Base-by-base conservation (phyloP, 2,113 vertebrate genomes). In the Coregonus clupeaformis region DNA sequence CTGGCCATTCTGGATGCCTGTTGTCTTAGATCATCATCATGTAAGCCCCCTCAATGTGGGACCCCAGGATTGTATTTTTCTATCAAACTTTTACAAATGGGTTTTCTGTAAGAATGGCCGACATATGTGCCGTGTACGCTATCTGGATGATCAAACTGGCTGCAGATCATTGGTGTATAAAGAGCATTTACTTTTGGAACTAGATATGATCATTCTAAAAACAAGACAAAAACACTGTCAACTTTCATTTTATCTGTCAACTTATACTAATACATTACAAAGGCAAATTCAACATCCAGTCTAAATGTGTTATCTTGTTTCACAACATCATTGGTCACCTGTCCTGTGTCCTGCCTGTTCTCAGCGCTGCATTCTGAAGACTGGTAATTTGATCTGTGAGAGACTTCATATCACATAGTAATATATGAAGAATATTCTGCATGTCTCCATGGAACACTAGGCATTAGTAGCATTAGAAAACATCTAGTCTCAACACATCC, bases 301-400 rank as follows among this genome's bases (percentile, higher is more conserved):
- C 36, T 20, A 27, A 65, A 64, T 62, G 25, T 32, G 42, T 71
- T 83, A 63, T 80, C 27, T 9, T 32, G 68, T 87, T 88, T 83
- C 80, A 80, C 59, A 82, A 74, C 70, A 80, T 3, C 59, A 6
- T 68, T 27, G 47, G 75, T 79, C 82, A 77, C 73, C 82, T 64
- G 60, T 69, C 72, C 29, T 72, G n/a, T 67, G 16, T 42, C 36
- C 36, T 42, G 36, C 36, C 45, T 77, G 76, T 62, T 80, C 57
- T 82, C 68, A 49, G 73, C 2, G 60, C 36, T 12, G 16, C 25
- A 29, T 45, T 63, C 29, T 32, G 32, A 32, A 13, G 0, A 6
- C 42, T 32, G 55, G 76, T 78, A 18, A 80, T 75, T 55, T 76
- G 75, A 84, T 82, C 69, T 66, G 72, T 77, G 76, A 79, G 75